A percentile compares a stretch with the other conserved stretches of the same genome.
Evolutionary conservation across 1,140 invertebrate genomes (phyloP).

Genomic region (Diplogasteroides magnus): DNA sequence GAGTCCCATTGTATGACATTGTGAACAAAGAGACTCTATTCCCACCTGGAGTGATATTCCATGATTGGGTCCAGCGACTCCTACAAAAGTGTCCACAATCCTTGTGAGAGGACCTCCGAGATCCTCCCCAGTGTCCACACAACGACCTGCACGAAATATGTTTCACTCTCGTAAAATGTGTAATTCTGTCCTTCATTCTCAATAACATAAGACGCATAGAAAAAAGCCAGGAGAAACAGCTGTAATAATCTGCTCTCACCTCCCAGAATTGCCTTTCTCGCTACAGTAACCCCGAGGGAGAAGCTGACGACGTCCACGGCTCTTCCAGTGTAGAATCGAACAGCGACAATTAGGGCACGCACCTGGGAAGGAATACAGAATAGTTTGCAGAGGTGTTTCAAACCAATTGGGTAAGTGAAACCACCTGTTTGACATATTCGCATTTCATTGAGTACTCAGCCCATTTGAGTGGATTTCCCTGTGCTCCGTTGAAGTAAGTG

Average conservation of each 20-base stretch:
- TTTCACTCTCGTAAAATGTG: no score
- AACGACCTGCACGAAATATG: constrained; percentile 38
- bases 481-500: constrained; percentile 47
- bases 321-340: constrained; percentile 45
- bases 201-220: background rate
- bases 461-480: constrained; percentile 51
- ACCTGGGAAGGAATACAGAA: no score
- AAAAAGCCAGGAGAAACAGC: background rate
- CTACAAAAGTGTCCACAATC: constrained; percentile 48
- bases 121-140: constrained; percentile 50
- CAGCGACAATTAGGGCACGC: constrained; percentile 49
- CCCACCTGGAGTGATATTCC: constrained; percentile 46
- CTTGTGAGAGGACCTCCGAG: constrained; percentile 39
- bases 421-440: constrained; percentile 30
- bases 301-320: constrained; percentile 46
- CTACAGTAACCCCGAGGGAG: constrained; percentile 45
- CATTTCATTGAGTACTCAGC: constrained; percentile 37
- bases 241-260: no score
- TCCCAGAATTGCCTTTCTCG: constrained; percentile 49
- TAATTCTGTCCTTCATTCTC: no score
- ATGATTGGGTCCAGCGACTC: constrained; percentile 50
- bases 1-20: background rate
- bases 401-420: no score
- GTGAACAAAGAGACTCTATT: background rate
- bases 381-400: no score